Evolutionary conservation across 2,797 vertebrate genomes (phyloP).

Genomic region (Amblyopsis hoosieri): DNA sequence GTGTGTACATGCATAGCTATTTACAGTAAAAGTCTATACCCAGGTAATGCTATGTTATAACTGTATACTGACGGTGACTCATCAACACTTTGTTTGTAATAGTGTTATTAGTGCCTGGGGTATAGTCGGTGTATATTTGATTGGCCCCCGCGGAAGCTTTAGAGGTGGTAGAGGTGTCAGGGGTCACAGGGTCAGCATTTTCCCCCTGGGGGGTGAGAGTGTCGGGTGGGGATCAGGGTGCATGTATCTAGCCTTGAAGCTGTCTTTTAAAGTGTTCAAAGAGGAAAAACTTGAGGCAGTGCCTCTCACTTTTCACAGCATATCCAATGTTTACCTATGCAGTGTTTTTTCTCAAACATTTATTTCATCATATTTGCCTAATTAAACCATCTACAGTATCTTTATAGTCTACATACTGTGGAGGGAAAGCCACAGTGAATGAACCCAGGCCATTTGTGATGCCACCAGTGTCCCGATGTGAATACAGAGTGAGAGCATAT

Average conservation of each 20-base stretch:
- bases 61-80: constrained; percentile 39
- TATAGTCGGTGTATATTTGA: constrained; percentile 34
- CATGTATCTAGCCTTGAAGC: constrained; percentile 26
- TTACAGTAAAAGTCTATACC: too few species aligned
- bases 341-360: too few species aligned
- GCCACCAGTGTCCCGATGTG: too few species aligned
- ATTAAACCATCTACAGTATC: too few species aligned
- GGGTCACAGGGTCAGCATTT: constrained; percentile 57
- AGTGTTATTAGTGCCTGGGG: constrained; percentile 35
- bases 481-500: too few species aligned
- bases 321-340: too few species aligned
- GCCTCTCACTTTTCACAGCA: constrained; percentile 40
- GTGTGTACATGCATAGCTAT: background rate
- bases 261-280: constrained; percentile 42
- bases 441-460: background rate
- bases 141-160: constrained; percentile 55
- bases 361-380: too few species aligned
- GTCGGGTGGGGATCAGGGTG: constrained; percentile 37
- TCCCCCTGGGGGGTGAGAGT: constrained; percentile 31
- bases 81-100: constrained; percentile 45
- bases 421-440: too few species aligned
- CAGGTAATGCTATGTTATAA: constrained; percentile 15
- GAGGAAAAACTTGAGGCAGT: constrained; percentile 34
- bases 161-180: constrained; percentile 60
- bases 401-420: too few species aligned